Evolutionary conservation across 2,888 invertebrate genomes (phyloP), one percentile per base, ranked within the genome.

Genomic region (Idaea biselata): DNA sequence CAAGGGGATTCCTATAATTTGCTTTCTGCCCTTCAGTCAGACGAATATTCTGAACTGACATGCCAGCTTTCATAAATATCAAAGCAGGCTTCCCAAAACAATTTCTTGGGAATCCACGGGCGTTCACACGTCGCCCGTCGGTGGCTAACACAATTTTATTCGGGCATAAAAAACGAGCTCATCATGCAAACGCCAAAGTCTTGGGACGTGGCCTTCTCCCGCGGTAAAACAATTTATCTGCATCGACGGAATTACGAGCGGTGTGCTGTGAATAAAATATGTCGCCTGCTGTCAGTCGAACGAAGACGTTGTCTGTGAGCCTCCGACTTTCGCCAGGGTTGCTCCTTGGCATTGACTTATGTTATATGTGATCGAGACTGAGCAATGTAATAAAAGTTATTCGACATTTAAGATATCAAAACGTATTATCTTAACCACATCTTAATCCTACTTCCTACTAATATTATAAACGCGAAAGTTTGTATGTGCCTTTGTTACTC

Each of bases 151-250:
- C 89, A 89, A 91, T 91, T 91, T 90, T 89, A 90, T 89, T 89
- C 87, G 86, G 82, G 90, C 91, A 91, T 92, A 92, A 92, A 91
- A 91, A 91, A 91, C 86, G 89, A 87, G 89, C 87, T 91, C 91
- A 92, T 91, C 91, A 92, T 90, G 90, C 91, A 91, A 91, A 92
- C 91, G 90, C 88, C 91, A 87, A 86, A 89, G 86, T 83, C 86
- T 78, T 82, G 86, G 84, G 86, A 90, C 91, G 89, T 89, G 88
- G 89, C 83, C 77, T 70, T 78, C 82, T 80, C 77, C 78, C 90
- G 91, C 88, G 91, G 89, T 91, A 90, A 92, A 92, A 92, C 91
- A 91, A 91, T 92, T 92, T 92, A 92, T 92, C 92, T 91, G 87
- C 91, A 89, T 92, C 91, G 92, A 91, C 90, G 90, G 90, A 83